These are phyloP conservation scores for Chrysogorgia sp. DNA, from an alignment of 92 coral and sea anemone genomes.

Conservation along the genomic window DNA sequence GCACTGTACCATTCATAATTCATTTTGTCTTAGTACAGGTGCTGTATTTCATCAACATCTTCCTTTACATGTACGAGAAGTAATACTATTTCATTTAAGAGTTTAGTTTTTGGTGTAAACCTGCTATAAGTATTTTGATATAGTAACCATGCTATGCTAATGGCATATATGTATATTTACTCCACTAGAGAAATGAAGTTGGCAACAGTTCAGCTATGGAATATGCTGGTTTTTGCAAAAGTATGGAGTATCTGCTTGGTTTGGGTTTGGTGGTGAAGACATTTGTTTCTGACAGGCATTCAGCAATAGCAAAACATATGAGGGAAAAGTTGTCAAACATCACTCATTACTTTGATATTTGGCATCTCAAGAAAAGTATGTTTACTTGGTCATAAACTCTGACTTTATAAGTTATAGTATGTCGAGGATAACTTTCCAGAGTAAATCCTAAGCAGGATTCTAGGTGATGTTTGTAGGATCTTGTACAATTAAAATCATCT, in stretches of 20 bases:
- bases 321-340: too few relatives aligned
- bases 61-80: neutral
- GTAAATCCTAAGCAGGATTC: neutral
- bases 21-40: constrained; percentile 19
- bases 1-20: too few relatives aligned
- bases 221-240: too few relatives aligned
- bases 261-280: too few relatives aligned
- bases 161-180: neutral
- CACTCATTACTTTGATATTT: too few relatives aligned
- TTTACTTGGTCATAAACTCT: constrained; percentile 11
- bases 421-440: neutral
- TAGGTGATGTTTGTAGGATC: neutral
- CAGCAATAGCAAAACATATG: too few relatives aligned
- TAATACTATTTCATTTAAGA: neutral
- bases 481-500: neutral
- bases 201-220: too few relatives aligned
- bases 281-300: too few relatives aligned
- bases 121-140: neutral
- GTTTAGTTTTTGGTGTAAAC: neutral
- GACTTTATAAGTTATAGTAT: neutral
- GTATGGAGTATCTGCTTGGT: too few relatives aligned
- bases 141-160: neutral
- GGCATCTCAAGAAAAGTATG: too few relatives aligned
- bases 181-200: too few relatives aligned
- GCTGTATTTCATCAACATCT: neutral